Evolutionary conservation across 2,797 vertebrate species (phyloP), one percentile per base, ranked within the genome.

Genomic region (Prionace glauca): DNA sequence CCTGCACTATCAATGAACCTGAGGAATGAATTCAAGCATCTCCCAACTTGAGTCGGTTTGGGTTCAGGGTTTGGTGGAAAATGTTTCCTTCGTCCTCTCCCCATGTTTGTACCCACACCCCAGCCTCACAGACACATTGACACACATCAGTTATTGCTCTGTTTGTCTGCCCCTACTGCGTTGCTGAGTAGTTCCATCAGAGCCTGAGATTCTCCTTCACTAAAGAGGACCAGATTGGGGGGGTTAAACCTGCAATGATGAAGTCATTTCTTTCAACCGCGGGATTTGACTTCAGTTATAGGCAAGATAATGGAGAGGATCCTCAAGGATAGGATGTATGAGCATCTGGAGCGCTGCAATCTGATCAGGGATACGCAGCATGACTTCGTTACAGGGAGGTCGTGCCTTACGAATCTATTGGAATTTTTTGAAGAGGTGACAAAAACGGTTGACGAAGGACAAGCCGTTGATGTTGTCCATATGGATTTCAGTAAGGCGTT

Each of bases 171-270:
- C 88, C 22, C 60, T 90, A 62, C 45, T 32, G 87, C 18, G 87
- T 90, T 90, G 32, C 32, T 56, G 62, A 56, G 87, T 29, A 29
- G 50, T 62, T 90, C 87, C 60, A 65, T n/a, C 56, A 29, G 60
- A n/a, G 88, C 60, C 60, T 91, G 26, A 91, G 26, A 91, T 65
- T 14, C 26, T 91, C 50, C 88, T 91, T 62, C 5, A 7, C 60
- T n/a, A 91, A 91, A 91, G 88, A 62, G 11, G n/a, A 65, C 56
- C 88, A 91, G 88, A 91, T 65, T 4, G 50, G 88, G 88, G 60
- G 45, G 45, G 60, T 18, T 14, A 16, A 91, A 91, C 32, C 12
- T 65, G 56, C 88, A 62, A 56, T 0, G 56, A 18, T 91, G 60
- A 91, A 91, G 88, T 60, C 12, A 91, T 91, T 60, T n/a, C 45